A percentile compares a stretch with the other conserved stretches of the same genome.
phyloP scores from a whole-genome alignment of 1,140 invertebrate genomes.

The Samia ricini region DNA sequence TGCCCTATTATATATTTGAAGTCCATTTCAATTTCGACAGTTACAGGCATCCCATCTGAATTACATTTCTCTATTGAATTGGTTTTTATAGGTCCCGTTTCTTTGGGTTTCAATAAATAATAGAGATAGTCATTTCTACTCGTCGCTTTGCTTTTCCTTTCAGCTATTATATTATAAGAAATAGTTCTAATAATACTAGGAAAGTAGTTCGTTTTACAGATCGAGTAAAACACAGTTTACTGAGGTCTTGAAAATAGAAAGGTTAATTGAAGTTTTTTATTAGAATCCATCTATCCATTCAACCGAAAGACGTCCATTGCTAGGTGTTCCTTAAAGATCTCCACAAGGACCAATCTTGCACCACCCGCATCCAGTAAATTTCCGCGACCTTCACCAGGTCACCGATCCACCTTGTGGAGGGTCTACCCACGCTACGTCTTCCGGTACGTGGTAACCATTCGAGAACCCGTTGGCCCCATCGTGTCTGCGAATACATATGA shows the following conservation, averaged over 20 bases:
- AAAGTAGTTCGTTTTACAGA: conserved; percentile 22
- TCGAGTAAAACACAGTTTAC: conserved; percentile 37
- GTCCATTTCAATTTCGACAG: conserved; percentile 26
- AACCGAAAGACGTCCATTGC: too few relatives aligned
- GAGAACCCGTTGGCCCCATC: too few relatives aligned
- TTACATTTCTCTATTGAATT: conserved; percentile 31
- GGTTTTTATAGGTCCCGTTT: conserved; percentile 50
- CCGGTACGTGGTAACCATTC: too few relatives aligned
- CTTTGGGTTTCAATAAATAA: conserved; percentile 72
- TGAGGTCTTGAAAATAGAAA: conserved; percentile 74
- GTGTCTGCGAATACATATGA: conserved; percentile 80
- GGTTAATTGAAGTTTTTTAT: conserved; percentile 75
- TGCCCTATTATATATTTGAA: conserved; percentile 29
- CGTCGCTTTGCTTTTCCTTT: conserved; percentile 62
- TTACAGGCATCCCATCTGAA: conserved; percentile 21
- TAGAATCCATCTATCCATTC: too few relatives aligned
- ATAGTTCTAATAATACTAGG: conserved; percentile 31
- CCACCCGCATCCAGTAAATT: too few relatives aligned
- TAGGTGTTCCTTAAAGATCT: too few relatives aligned
- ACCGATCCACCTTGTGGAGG: too few relatives aligned
- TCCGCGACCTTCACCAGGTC: too few relatives aligned
- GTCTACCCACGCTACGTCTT: too few relatives aligned
- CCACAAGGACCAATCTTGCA: too few relatives aligned
- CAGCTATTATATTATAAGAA: conserved; percentile 50
- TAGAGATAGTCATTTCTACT: conserved; percentile 76